phyloP scores from a whole-genome alignment of 2,113 vertebrate genomes.

The Bos javanicus region DNA sequence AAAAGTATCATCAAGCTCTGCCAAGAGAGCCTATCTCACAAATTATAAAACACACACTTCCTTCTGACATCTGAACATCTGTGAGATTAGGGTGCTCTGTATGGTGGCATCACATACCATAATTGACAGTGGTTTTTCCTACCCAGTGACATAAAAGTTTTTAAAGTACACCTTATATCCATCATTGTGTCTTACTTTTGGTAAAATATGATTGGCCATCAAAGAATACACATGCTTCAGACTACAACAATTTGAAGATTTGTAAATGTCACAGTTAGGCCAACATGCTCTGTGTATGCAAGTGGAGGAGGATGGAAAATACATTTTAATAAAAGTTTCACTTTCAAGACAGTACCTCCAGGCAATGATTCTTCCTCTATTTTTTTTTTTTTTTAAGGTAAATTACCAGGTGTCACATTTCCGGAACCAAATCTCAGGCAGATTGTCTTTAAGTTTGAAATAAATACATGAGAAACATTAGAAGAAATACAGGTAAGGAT shows the following conservation, averaged over 20 bases:
- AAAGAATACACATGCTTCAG: not conserved
- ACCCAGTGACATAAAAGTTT: not conserved
- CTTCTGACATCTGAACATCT: not conserved
- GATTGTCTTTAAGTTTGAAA: not conserved
- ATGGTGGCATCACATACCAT: rapidly evolving
- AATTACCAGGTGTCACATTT: not conserved
- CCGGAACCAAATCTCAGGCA: not conserved
- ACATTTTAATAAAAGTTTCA: not conserved
- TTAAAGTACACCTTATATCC: not conserved
- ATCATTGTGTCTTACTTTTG: not conserved
- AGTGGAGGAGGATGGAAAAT: too few relatives aligned
- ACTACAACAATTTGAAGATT: not conserved
- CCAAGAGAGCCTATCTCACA: not conserved
- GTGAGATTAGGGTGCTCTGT: not conserved
- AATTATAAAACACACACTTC: not conserved
- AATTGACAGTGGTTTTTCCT: not conserved
- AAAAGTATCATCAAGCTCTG: not conserved
- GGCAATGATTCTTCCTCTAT: not conserved
- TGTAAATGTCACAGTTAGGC: not conserved
- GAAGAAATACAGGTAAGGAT: not conserved
- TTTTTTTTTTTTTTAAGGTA: not conserved
- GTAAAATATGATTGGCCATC: not conserved
- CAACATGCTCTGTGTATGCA: not conserved
- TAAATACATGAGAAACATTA: not conserved
- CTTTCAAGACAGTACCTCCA: not conserved